Percentiles rank a stretch among this genome's conserved stretches.
These are phyloP conservation scores for Batillaria attramentaria DNA, from an alignment of 1,140 invertebrate genomes.

Conservation along the genomic window DNA sequence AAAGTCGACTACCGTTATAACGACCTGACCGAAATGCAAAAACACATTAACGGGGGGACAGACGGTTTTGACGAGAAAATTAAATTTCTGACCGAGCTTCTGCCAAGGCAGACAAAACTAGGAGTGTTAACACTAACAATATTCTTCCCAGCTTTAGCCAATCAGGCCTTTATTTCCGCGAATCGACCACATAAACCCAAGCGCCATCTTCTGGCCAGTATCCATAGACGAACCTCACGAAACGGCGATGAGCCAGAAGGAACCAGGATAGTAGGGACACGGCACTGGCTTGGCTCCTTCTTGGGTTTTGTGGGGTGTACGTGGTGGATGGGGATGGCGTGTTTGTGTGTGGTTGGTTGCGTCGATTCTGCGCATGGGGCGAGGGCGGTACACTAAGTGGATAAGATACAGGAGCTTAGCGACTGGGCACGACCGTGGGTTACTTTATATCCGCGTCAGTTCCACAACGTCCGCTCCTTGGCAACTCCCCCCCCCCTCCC, in stretches of 20 bases:
- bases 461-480: no score
- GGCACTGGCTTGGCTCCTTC: no score
- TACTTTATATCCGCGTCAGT: no score
- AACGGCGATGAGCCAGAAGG: no score
- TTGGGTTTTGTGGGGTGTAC: neutral
- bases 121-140: neutral
- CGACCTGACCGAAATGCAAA: no score
- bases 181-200: neutral
- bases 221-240: neutral
- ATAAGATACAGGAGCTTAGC: no score
- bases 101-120: neutral
- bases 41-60: no score
- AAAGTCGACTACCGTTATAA: no score
- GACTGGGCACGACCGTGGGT: no score
- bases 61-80: no score
- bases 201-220: neutral
- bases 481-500: no score
- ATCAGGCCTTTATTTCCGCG: neutral
- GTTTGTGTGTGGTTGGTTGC: neutral
- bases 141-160: constrained; percentile 1
- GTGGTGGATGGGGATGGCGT: neutral
- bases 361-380: neutral
- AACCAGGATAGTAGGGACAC: neutral
- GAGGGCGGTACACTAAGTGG: no score
- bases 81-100: neutral